phyloP scores from a whole-genome alignment of 2,797 vertebrate species.

The Pachyuromys duprasi region DNA sequence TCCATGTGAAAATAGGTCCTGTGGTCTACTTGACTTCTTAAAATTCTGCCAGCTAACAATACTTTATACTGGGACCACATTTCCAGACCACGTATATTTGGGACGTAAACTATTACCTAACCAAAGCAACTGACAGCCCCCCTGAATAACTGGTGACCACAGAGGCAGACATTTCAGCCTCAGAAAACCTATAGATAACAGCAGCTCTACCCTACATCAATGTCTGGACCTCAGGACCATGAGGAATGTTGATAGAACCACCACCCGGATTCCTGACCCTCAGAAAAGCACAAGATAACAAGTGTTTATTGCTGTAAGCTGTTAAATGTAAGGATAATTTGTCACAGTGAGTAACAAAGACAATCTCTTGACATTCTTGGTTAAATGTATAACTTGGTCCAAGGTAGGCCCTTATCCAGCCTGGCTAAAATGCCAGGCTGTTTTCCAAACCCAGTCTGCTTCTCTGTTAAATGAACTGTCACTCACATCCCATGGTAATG shows the following conservation, averaged over 20 bases:
- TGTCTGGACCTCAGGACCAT: background rate
- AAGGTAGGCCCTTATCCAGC: background rate
- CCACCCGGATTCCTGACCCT: background rate
- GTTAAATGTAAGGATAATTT: background rate
- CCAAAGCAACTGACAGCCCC: background rate
- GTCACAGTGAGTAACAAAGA: background rate
- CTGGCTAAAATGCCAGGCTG: slow-evolving; percentile 2
- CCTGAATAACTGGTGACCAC: background rate
- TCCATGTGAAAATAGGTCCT: background rate
- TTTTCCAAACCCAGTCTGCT: background rate
- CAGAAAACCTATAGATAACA: background rate
- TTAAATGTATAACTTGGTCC: slow-evolving; percentile 3
- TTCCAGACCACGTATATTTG: background rate
- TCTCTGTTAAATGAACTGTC: background rate
- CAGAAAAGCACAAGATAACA: background rate
- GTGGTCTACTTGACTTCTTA: background rate
- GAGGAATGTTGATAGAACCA: background rate
- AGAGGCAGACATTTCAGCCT: background rate
- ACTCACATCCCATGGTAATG: background rate
- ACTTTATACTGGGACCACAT: background rate
- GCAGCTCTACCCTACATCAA: too few species aligned
- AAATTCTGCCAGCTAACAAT: background rate
- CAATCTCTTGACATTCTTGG: background rate
- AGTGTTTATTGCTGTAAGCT: background rate
- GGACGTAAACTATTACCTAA: background rate